Percentiles rank a stretch among this genome's conserved stretches.
Evolutionary conservation across 2,888 invertebrate species (phyloP).

Genomic region (Keiferia lycopersicella): DNA sequence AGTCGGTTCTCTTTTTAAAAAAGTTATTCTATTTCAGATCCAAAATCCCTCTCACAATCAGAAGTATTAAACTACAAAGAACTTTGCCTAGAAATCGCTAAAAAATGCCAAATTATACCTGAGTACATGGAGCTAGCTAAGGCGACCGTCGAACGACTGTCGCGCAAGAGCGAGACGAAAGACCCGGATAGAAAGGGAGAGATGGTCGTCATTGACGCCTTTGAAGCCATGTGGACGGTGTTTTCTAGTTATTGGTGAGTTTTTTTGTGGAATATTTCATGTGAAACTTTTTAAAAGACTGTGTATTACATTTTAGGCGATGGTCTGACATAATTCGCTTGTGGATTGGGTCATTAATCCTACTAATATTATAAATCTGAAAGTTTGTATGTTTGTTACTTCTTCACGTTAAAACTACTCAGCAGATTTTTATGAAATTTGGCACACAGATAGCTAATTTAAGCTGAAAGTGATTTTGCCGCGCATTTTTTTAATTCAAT

Average conservation of each 20-base stretch:
- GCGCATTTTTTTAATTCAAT: no score
- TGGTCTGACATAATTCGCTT: no score
- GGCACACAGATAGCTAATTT: no score
- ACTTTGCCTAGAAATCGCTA: constrained; percentile 64
- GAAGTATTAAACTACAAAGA: constrained; percentile 67
- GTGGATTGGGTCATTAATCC: no score
- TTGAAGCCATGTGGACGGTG: constrained; percentile 68
- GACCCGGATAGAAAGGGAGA: constrained; percentile 39
- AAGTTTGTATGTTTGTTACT: no score
- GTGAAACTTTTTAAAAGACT: no score
- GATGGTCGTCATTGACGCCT: constrained; percentile 57
- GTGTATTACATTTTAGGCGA: no score
- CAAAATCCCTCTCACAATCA: constrained; percentile 54
- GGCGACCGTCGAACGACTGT: constrained; percentile 56
- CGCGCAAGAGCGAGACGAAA: constrained; percentile 36
- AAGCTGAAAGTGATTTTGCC: no score
- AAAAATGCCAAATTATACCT: constrained; percentile 70
- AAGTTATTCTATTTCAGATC: constrained; percentile 51
- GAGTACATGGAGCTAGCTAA: constrained; percentile 75
- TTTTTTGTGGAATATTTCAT: not conserved
- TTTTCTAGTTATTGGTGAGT: constrained; percentile 72
- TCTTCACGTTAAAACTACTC: no score
- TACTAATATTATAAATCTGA: no score
- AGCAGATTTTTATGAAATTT: no score
- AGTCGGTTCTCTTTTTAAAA: no score